Base-by-base conservation (phyloP, 1,140 invertebrate species). In the fruit fly (Drosophila melanogaster) region DNA sequence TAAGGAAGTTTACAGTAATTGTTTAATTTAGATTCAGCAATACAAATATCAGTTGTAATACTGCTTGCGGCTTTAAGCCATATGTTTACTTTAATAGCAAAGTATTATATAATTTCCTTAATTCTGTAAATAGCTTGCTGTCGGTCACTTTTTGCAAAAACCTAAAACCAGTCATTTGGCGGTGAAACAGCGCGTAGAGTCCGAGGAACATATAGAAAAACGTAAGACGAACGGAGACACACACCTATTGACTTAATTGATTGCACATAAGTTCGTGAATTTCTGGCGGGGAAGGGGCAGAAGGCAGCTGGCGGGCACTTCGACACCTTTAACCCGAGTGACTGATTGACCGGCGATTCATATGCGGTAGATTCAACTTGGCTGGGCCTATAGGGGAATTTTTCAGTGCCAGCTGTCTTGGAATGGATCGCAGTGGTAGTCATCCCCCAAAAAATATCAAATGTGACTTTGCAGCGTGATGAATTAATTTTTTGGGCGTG, bases 181-280 rank as follows among this genome's bases (percentile, higher is more conserved):
- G 35, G 64, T 55, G 33, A 38, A 56, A 64, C 17, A 47, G 76
- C 59, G 51, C n/a, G 8, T 40, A 30, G 40, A 71, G 33, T 61
- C 40, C 38, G n/a, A 47, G 24, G 70, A 54, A 61, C 6, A 24
- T 12, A 60, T 38, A 47, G 35, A n/a, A 26, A 37, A 44, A 38
- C 61, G 56, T 26, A 56, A 73, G 51, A 54, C 8, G 33, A 58
- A 54, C 40, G 41, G 33, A 46, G 61, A 33, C 77, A 71, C 79
- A 81, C 79, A 81, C 79, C 79, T 81, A 81, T 81, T 81, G 73
- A 78, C 79, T 81, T 81, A 73, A 86, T 86, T 86, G 81, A 87
- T 86, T 81, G 66, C 69, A 81, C 53, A 86, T 67, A 70, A 65
- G 78, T 81, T 86, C 67, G 59, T 61, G 44, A 66, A 38, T 50